A percentile compares a stretch with the other conserved stretches of the same genome.
phyloP scores from a whole-genome alignment of 1,140 invertebrate genomes.

The Panulirus ornatus region DNA sequence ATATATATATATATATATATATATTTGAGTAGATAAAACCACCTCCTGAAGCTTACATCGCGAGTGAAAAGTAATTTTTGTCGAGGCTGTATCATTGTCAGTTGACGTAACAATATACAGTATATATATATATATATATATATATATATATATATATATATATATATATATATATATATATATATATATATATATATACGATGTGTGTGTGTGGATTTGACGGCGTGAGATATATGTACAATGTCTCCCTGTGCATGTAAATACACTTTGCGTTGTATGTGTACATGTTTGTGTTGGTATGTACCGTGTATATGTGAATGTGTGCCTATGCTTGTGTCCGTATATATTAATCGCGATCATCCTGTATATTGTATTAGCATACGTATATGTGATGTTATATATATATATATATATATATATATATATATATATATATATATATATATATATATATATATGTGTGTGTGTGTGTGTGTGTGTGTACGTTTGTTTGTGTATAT shows the following conservation, averaged over 20 bases:
- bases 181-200: too few relatives aligned
- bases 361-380: not conserved
- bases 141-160: too few relatives aligned
- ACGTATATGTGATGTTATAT: not conserved
- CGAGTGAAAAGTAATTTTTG: too few relatives aligned
- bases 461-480: not conserved
- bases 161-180: too few relatives aligned
- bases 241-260: too few relatives aligned
- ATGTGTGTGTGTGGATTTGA: too few relatives aligned
- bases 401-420: not conserved
- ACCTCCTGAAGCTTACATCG: not conserved
- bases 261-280: too few relatives aligned
- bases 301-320: slow-evolving; percentile 3
- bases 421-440: slow-evolving; percentile 18
- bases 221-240: too few relatives aligned
- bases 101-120: too few relatives aligned
- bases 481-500: not conserved
- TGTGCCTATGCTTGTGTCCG: not conserved
- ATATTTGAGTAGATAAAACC: not conserved
- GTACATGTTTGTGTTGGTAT: not conserved
- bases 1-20: too few relatives aligned
- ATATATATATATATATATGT: not conserved
- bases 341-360: not conserved
- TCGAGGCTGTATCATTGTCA: too few relatives aligned
- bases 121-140: not conserved